Percentiles rank a stretch among this genome's conserved stretches.
phyloP scores from a whole-genome alignment of 2,888 invertebrate species.

The Chrysomela aeneicollis region DNA sequence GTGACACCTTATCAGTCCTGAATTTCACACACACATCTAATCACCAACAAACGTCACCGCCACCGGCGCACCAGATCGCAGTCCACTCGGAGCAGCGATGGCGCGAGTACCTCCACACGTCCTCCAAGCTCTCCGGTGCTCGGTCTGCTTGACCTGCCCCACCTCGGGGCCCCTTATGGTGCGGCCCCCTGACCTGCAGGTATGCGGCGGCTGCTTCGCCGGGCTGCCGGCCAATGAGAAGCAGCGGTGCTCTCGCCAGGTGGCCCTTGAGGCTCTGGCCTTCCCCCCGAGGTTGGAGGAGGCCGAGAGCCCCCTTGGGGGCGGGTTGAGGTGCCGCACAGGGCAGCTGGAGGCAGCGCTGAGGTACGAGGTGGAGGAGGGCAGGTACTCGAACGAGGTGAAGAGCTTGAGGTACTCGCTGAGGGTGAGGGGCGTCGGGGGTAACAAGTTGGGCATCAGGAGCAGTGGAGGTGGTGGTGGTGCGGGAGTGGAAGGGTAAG shows the following conservation, averaged over 20 bases:
- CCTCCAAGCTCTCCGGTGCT: slow-evolving; percentile 47
- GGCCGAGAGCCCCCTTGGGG: background rate
- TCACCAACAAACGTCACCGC: background rate
- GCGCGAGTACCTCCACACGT: slow-evolving; percentile 46
- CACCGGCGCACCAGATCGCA: slow-evolving; percentile 14
- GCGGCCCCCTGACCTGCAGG: too few species aligned
- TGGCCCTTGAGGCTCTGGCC: too few species aligned
- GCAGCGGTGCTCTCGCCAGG: too few species aligned
- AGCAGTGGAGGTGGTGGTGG: slow-evolving; percentile 1
- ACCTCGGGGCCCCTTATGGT: slow-evolving; percentile 47
- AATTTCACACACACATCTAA: too few species aligned
- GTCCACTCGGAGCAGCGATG: slow-evolving; percentile 37
- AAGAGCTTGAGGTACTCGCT: slow-evolving; percentile 35
- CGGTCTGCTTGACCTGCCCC: slow-evolving; percentile 49
- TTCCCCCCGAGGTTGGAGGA: too few species aligned
- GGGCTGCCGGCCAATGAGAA: too few species aligned
- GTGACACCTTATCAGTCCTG: too few species aligned
- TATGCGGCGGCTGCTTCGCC: too few species aligned
- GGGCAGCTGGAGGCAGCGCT: slow-evolving; percentile 24
- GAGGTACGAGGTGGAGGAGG: slow-evolving; percentile 37
- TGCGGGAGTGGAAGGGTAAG: slow-evolving; percentile 4
- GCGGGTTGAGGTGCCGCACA: slow-evolving; percentile 20
- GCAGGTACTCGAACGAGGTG: slow-evolving; percentile 24
- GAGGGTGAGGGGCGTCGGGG: slow-evolving; percentile 38
- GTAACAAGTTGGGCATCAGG: slow-evolving; percentile 25